These are phyloP conservation scores for Crotalus tigris DNA, from an alignment of 2,113 vertebrate genomes.

Conservation along the genomic window DNA sequence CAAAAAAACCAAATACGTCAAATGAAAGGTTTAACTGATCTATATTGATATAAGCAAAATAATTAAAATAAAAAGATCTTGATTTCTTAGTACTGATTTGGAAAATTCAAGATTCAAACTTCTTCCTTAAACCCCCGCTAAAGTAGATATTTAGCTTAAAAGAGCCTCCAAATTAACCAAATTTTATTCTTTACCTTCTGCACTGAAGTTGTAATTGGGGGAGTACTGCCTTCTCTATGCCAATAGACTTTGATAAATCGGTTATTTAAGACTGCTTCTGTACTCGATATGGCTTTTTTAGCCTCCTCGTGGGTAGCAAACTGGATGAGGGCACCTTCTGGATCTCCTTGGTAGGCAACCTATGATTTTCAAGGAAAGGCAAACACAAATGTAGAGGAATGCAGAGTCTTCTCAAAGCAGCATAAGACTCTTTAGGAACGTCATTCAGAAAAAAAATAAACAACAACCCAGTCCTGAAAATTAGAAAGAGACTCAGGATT, in stretches of 20 bases:
- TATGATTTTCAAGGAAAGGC: constrained; percentile 62
- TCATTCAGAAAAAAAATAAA: background rate
- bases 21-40: background rate
- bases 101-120: background rate
- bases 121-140: background rate
- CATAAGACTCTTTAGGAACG: background rate
- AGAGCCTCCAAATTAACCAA: too few relatives aligned
- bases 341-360: constrained; percentile 94
- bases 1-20: background rate
- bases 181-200: constrained; percentile 67
- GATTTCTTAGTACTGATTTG: background rate
- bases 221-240: constrained; percentile 83
- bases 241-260: constrained; percentile 94
- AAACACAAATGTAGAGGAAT: background rate
- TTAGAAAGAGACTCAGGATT: too few relatives aligned
- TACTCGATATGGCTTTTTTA: constrained; percentile 90
- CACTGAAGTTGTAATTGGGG: constrained; percentile 59
- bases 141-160: background rate
- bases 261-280: constrained; percentile 95
- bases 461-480: too few relatives aligned
- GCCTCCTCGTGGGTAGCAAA: constrained; percentile 90
- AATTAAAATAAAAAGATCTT: background rate
- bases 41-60: background rate
- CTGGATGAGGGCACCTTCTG: constrained; percentile 92
- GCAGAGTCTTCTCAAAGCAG: background rate